These are phyloP conservation scores for Drosophila mojavensis DNA, from an alignment of 1,140 invertebrate species.

Conservation along the genomic window DNA sequence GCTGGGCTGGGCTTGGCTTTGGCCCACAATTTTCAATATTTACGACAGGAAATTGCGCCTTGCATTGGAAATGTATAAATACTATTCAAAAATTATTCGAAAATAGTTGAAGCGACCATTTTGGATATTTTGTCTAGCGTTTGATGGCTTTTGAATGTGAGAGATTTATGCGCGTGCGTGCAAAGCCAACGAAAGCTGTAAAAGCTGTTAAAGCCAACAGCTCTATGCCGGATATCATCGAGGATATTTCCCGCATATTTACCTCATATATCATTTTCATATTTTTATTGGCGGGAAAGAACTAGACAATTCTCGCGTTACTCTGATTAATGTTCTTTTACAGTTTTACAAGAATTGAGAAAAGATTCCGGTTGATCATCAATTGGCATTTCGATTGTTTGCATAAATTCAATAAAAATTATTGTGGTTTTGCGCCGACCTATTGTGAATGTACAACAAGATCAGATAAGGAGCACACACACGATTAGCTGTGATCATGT, in stretches of 20 bases:
- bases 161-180: slow-evolving; percentile 71
- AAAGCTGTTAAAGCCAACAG: background rate
- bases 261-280: no score
- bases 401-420: slow-evolving; percentile 68
- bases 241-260: no score
- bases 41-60: slow-evolving; percentile 79
- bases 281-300: background rate
- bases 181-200: slow-evolving; percentile 28
- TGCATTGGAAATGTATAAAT: slow-evolving; percentile 60
- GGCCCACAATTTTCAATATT: slow-evolving; percentile 75
- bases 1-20: slow-evolving; percentile 46
- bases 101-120: slow-evolving; percentile 34
- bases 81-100: slow-evolving; percentile 20
- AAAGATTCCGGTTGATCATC: slow-evolving; percentile 46
- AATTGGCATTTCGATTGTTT: slow-evolving; percentile 42
- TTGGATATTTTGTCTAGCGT: slow-evolving; percentile 30
- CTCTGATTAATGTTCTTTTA: slow-evolving; percentile 12
- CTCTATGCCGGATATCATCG: background rate
- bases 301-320: background rate
- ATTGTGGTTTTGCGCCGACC: slow-evolving; percentile 68
- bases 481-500: background rate
- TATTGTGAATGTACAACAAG: slow-evolving; percentile 69
- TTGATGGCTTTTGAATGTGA: slow-evolving; percentile 71
- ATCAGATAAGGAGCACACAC: slow-evolving; percentile 60
- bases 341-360: slow-evolving; percentile 5